Evolutionary conservation across 1,140 invertebrate species (phyloP), one percentile per base, ranked within the genome.

Genomic region (Contarinia nasturtii): DNA sequence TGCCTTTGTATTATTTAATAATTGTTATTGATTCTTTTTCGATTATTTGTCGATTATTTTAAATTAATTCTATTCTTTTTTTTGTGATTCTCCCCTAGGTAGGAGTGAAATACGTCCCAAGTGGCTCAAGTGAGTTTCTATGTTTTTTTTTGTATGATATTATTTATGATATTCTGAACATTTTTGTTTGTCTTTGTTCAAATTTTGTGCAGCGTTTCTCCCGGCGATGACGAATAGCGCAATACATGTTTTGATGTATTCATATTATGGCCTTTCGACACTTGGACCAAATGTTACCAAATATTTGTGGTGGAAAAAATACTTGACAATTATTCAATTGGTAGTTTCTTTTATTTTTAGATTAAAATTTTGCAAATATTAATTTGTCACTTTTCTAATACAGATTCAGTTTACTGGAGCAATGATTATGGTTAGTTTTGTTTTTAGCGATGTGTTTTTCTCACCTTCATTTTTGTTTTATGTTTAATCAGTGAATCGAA

Each of bases 281-380:
- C 69, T 91, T 49, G 89, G 89, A 14, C 84, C 86, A 0, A 57
- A 68, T 0, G 69, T 90, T 19, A 69, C 76, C 57, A 80, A 79
- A 58, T 91, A 82, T 58, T 67, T 93, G 1, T 92, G 87, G 86
- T 95, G 88, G 87, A 95, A 95, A 63, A 89, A 85, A 58, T 91
- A 93, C 59, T 71, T 94, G 44, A 95, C 91, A 0, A 80, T 83
- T 45, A 65, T 91, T 21, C 87, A 90, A 60, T 58, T 79, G 66
- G 74, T 74, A 64, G 65, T 53, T 49, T 33, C 7, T 17, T 42
- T 48, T 36, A 17, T 48, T 46, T 44, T 27, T 27, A 3, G 27
- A n/a, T n/a, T n/a, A n/a, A n/a, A n/a, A n/a, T n/a, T n/a, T n/a
- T n/a, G n/a, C n/a, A n/a, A n/a, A n/a, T n/a, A n/a, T n/a, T n/a